Evolutionary conservation across 2,113 vertebrate species (phyloP), one percentile per base, ranked within the genome.

Genomic region (Anoplopoma fimbria): DNA sequence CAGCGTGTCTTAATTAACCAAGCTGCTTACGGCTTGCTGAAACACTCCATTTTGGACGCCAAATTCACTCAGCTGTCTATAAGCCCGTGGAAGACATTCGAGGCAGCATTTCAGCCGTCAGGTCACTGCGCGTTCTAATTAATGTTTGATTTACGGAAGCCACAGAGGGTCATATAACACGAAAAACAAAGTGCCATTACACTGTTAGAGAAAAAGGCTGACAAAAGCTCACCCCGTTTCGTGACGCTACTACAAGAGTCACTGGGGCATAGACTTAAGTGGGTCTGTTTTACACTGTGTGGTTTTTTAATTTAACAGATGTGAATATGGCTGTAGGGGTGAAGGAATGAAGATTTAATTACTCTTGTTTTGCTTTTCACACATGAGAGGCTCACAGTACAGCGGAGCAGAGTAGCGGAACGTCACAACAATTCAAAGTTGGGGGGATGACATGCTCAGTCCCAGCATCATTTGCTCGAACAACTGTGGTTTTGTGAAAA

Each of bases 51-150:
- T 96, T 95, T 92, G 92, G 95, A 93, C 91, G 80, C 19, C 89
- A 90, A 91, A 95, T 78, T 81, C 69, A 84, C 94, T 95, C 94
- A 96, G 95, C 93, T 96, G 96, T 96, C 95, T 95, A 92, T 95
- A 94, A 93, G 94, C 93, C 95, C 93, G 93, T 95, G 90, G 94
- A 95, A 96, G 93, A 93, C 94, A 94, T 94, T 95, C 93, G 94
- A 96, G 93, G 94, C 94, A 95, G 93, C 91, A 94, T 96, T 95
- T 96, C 95, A 94, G 92, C 91, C 92, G 94, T 96, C 96, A 95
- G 96, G 96, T 97, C 96, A 95, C 94, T 91, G 95, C 94, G 89
- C 92, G 85, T 76, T 91, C 93, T 97, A 97, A 97, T 97, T 97
- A 96, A 95, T 92, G 95, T 93, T 94, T 94, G 94, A 94, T 96